Conservation (phyloP, 2,113 vertebrate species). For the Rhea americana region DNA sequence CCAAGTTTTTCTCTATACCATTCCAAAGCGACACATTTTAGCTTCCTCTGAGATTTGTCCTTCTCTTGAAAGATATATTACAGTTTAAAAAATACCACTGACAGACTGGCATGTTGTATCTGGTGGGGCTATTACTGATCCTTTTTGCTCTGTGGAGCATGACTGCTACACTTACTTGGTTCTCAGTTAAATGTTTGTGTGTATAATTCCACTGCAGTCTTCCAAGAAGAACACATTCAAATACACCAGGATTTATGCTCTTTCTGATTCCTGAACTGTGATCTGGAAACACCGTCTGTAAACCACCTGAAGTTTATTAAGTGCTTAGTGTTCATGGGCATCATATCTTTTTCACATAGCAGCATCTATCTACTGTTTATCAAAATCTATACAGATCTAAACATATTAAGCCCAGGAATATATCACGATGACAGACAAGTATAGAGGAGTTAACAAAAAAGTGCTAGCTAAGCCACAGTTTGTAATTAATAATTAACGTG, state of each 20-base stretch:
- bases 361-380: not conserved
- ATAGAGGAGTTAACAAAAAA: not conserved
- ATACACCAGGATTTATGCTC: not conserved
- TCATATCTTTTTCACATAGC: not conserved
- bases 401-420: not conserved
- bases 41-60: constrained; percentile 2
- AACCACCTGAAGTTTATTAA: constrained; percentile 22
- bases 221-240: constrained; percentile 11
- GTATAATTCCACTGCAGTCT: constrained; percentile 5
- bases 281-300: not conserved
- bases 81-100: not conserved
- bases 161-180: constrained; percentile 41
- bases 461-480: not conserved
- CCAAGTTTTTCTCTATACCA: not conserved
- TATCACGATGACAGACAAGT: not conserved
- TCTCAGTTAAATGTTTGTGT: not conserved
- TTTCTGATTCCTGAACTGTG: constrained; percentile 6
- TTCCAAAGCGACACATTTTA: constrained; percentile 17
- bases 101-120: not conserved
- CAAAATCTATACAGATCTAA: not conserved
- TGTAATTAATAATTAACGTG: constrained; percentile 8
- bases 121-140: constrained; percentile 18
- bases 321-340: not conserved
- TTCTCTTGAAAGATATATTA: constrained; percentile 1
- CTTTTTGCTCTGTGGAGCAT: constrained; percentile 53